phyloP scores from a whole-genome alignment of 2,888 invertebrate species.

The Himalopsyche anomala region DNA sequence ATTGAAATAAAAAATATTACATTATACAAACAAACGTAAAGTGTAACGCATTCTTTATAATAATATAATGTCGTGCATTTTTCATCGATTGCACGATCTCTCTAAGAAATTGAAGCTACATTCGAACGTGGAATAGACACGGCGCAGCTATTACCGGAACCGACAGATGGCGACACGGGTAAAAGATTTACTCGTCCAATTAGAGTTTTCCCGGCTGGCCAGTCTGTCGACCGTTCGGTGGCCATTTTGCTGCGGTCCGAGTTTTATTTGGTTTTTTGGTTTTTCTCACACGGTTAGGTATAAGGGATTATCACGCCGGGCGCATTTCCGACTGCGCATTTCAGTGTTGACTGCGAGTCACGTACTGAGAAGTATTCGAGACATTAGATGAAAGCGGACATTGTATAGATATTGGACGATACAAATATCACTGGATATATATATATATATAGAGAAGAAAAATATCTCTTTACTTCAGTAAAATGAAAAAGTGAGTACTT shows the following conservation, averaged over 20 bases:
- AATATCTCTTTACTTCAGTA: too few relatives aligned
- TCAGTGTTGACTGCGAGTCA: neutral
- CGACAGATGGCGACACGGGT: slow-evolving; percentile 56
- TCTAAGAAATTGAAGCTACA: neutral
- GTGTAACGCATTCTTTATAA: neutral
- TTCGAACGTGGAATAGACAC: slow-evolving; percentile 39
- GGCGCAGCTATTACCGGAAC: slow-evolving; percentile 42
- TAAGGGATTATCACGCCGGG: neutral
- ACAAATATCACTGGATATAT: too few relatives aligned
- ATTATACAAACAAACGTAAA: neutral
- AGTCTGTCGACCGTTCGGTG: neutral
- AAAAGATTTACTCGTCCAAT: slow-evolving; percentile 60
- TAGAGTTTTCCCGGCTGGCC: slow-evolving; percentile 51
- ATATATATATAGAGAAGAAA: too few relatives aligned
- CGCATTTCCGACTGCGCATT: neutral
- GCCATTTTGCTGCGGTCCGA: slow-evolving; percentile 3
- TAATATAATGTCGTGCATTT: neutral
- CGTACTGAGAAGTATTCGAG: neutral
- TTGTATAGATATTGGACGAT: too few relatives aligned
- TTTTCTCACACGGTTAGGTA: neutral
- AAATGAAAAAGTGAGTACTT: too few relatives aligned
- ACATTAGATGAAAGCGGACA: too few relatives aligned
- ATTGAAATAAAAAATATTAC: too few relatives aligned
- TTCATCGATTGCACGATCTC: neutral
- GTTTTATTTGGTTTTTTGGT: slow-evolving; percentile 12